A percentile compares a stretch with the other conserved stretches of the same genome.
Evolutionary conservation across 2,113 vertebrate species (phyloP).

Genomic region (Psittacus erithacus): DNA sequence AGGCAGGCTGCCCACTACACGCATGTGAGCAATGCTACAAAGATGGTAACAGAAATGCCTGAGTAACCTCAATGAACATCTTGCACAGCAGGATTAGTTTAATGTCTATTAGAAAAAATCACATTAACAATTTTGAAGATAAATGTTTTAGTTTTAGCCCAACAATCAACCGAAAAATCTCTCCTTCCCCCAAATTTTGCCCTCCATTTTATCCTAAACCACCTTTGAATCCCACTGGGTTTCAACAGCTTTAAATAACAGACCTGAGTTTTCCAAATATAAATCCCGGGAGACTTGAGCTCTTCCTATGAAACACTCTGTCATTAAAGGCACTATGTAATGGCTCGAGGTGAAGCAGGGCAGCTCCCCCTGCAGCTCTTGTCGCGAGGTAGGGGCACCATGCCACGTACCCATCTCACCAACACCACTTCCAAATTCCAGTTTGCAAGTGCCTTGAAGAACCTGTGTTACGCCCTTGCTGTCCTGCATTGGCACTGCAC

Average conservation of each 20-base stretch:
- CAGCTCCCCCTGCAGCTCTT: background rate
- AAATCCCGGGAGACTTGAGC: background rate
- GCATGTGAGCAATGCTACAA: fast-evolving
- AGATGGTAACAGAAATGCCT: background rate
- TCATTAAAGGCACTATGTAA: fast-evolving
- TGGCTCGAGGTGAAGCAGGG: fast-evolving
- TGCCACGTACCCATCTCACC: background rate
- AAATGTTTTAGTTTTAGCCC: background rate
- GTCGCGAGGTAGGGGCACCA: background rate
- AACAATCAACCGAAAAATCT: background rate
- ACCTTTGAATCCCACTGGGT: too few species aligned
- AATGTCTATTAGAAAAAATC: background rate
- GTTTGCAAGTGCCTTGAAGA: background rate
- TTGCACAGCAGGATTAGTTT: too few species aligned
- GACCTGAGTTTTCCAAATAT: background rate
- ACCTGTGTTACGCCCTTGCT: fast-evolving
- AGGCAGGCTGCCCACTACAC: fast-evolving
- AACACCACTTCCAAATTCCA: background rate
- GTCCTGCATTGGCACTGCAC: background rate
- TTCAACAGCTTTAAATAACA: background rate
- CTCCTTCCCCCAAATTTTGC: background rate
- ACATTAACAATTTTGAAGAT: fast-evolving
- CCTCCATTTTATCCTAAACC: background rate
- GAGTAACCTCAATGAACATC: fast-evolving
- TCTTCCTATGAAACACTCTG: fast-evolving